Base-by-base conservation (phyloP, 2,888 invertebrate species). In the Thysanoteuthis rhombus region DNA sequence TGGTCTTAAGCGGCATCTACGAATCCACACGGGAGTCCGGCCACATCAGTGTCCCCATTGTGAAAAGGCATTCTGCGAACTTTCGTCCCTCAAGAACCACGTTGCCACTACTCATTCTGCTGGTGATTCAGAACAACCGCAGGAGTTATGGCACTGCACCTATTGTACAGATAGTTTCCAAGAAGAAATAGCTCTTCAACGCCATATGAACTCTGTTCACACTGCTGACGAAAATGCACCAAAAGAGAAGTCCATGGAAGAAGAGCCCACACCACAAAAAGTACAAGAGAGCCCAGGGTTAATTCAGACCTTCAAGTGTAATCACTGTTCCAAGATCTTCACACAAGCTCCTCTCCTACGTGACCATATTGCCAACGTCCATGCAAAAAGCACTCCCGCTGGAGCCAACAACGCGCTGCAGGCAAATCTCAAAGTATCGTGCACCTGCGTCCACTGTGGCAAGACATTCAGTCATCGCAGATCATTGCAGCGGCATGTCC, bases 81-180 rank as follows among this genome's bases (percentile, higher is more conserved):
- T 45, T 45, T 92, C 92, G 40, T 92, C 92, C 42, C 92, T 92
- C 6, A 92, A 92, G 92, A 92, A 92, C 22, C 92, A 92, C 12
- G 40, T 92, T 19, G 92, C 92, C 45, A 92, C 92, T 19, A n/a
- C 45, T 25, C 92, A 92, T 28, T n/a, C 92, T n/a, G 45, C 32
- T 28, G n/a, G n/a, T n/a, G 75, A 36, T 4, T 75, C 75, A n/a
- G 92, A 92, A 42, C 92, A 92, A 12, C 92, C 32, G 32, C 45
- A 40, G 6, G 92, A 92, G 36, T 45, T 92, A n/a, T 92, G 92
- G 92, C 92, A 92, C 92, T 92, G 92, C 45, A 45, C 92, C 3
- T 92, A 92, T 39, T 92, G 92, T 40, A 45, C 92, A 45, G 92
- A 92, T n/a, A 92, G 92, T n/a, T 92, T 92, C 10, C 92, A 32